Evolutionary conservation across 2,113 vertebrate species (phyloP).

Genomic region (Catagonus wagneri): DNA sequence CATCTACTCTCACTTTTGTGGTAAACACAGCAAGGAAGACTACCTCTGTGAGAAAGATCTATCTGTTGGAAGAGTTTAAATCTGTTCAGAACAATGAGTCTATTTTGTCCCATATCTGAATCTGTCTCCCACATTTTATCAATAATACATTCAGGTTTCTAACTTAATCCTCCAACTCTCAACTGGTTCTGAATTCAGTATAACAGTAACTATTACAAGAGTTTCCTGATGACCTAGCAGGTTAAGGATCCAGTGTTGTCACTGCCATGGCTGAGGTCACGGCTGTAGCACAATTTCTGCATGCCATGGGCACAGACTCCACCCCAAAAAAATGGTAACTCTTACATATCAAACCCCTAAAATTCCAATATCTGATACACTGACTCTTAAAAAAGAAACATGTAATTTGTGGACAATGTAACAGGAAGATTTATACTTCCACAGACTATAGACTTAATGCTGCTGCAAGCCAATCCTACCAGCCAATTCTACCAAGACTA

Average conservation of each 20-base stretch:
- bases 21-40: not conserved
- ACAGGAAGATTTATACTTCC: not conserved
- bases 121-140: not conserved
- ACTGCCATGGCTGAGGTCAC: no score
- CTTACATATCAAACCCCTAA: not conserved
- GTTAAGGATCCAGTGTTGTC: no score
- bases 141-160: not conserved
- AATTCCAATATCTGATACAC: not conserved
- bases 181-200: slow-evolving; percentile 1
- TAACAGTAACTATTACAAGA: not conserved
- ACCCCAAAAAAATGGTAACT: not conserved
- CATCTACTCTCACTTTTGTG: not conserved
- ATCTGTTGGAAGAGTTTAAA: not conserved
- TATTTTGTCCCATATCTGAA: not conserved
- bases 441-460: not conserved
- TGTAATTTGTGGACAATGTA: not conserved
- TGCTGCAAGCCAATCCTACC: not conserved
- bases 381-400: not conserved
- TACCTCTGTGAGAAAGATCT: not conserved
- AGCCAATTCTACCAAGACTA: not conserved
- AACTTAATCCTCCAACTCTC: not conserved
- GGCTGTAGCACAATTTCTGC: no score
- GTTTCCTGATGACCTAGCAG: no score
- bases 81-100: not conserved
- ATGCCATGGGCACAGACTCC: no score